These are phyloP conservation scores for Bradysia coprophila DNA, from an alignment of 1,140 invertebrate species.

Conservation along the genomic window DNA sequence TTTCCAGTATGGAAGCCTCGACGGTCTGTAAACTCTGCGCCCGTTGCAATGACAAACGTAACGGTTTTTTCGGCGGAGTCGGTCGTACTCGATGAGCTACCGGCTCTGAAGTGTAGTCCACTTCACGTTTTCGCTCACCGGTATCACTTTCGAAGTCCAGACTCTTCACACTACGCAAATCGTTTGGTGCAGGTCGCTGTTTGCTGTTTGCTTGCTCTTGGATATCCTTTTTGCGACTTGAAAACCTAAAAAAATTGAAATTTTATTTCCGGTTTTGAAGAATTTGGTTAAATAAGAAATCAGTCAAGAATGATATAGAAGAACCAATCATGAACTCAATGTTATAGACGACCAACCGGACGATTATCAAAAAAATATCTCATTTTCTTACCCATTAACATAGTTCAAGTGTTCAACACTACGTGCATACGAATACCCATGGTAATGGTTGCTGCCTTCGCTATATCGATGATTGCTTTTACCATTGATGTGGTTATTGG, in stretches of 20 bases:
- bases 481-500: slow-evolving; percentile 9
- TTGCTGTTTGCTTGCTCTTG: background rate
- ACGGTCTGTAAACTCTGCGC: slow-evolving; percentile 61
- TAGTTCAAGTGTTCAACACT: slow-evolving; percentile 22
- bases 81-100: slow-evolving; percentile 34
- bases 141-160: slow-evolving; percentile 36
- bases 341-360: too few relatives aligned
- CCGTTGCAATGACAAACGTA: slow-evolving; percentile 60
- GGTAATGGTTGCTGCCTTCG: slow-evolving; percentile 11
- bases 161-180: slow-evolving; percentile 40
- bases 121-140: slow-evolving; percentile 9
- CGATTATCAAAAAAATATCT: too few relatives aligned
- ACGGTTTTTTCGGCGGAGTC: slow-evolving; percentile 64
- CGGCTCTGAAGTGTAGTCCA: slow-evolving; percentile 36
- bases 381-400: slow-evolving; percentile 15
- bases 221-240: background rate
- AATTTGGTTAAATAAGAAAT: too few relatives aligned
- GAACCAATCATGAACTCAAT: too few relatives aligned
- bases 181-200: too few relatives aligned
- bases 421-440: slow-evolving; percentile 10
- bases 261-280: too few relatives aligned
- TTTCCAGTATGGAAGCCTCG: slow-evolving; percentile 15
- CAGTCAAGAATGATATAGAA: too few relatives aligned
- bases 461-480: slow-evolving; percentile 11
- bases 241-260: too few relatives aligned